Percentiles rank a stretch among this genome's conserved stretches.
phyloP scores from a whole-genome alignment of 2,797 vertebrate genomes.

The Diglossa cyanea region DNA sequence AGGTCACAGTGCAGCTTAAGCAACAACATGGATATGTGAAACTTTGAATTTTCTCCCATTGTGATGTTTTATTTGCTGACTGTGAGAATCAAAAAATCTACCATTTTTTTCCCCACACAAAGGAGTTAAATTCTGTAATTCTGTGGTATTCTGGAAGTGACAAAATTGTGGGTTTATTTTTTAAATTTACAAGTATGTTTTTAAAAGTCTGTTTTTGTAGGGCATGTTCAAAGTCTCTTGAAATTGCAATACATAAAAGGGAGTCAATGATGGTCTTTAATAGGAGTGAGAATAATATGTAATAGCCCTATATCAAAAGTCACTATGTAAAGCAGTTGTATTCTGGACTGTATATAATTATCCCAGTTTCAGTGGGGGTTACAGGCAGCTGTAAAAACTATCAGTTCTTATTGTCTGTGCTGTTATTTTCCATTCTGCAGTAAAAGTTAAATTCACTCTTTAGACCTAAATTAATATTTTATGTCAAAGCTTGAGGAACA shows the following conservation, averaged over 20 bases:
- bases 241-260: neutral
- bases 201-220: neutral
- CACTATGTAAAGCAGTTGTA: neutral
- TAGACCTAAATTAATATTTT: slow-evolving; percentile 26
- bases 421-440: neutral
- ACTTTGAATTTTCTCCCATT: neutral
- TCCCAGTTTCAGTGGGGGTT: neutral
- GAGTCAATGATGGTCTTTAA: neutral
- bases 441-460: slow-evolving; percentile 1
- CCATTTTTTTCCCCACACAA: neutral
- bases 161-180: neutral
- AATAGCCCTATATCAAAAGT: neutral
- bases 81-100: neutral
- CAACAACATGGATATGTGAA: neutral
- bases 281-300: neutral
- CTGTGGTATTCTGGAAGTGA: neutral
- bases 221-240: neutral
- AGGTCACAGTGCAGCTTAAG: neutral
- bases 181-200: neutral
- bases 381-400: neutral
- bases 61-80: neutral
- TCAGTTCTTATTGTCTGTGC: neutral
- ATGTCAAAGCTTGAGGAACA: neutral
- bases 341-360: neutral
- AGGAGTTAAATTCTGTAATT: neutral